Percentiles rank a stretch among this genome's conserved stretches.
Evolutionary conservation across 2,888 invertebrate genomes (phyloP).

Genomic region (Myopa tessellatipennis): DNA sequence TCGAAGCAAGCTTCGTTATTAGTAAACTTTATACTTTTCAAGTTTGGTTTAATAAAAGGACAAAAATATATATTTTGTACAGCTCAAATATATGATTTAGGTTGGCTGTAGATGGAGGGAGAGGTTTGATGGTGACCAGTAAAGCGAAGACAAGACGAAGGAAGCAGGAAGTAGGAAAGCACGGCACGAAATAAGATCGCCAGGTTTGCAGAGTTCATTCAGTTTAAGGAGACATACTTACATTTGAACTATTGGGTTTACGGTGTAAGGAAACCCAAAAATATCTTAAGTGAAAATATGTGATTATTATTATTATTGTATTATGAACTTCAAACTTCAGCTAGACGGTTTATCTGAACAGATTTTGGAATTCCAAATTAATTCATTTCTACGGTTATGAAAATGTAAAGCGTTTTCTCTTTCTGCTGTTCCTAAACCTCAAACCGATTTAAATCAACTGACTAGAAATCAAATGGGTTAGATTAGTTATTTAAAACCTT

Average conservation of each 20-base stretch:
- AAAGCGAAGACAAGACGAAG: slow-evolving; percentile 6
- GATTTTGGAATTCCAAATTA: slow-evolving; percentile 2
- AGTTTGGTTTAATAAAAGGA: neutral
- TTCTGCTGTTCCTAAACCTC: slow-evolving; percentile 41
- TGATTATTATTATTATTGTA: neutral
- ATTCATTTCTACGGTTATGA: slow-evolving; percentile 3
- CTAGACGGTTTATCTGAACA: neutral
- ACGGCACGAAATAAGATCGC: neutral
- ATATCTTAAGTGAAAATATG: neutral
- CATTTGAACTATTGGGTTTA: neutral
- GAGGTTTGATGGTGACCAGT: neutral
- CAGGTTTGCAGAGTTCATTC: neutral
- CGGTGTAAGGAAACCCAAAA: neutral
- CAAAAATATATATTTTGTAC: slow-evolving; percentile 19
- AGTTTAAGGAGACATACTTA: slow-evolving; percentile 22
- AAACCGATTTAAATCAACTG: slow-evolving; percentile 36
- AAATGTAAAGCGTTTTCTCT: slow-evolving; percentile 16
- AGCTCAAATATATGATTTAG: slow-evolving; percentile 6
- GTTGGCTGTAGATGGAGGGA: slow-evolving; percentile 8
- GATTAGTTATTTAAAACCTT: slow-evolving; percentile 3
- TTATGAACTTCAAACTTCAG: neutral
- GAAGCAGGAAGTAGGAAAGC: neutral
- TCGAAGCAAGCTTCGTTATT: slow-evolving; percentile 78
- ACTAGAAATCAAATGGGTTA: slow-evolving; percentile 41
- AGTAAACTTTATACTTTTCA: slow-evolving; percentile 66